Conservation (phyloP, 2,113 vertebrate genomes). For the Ovibos moschatus region DNA sequence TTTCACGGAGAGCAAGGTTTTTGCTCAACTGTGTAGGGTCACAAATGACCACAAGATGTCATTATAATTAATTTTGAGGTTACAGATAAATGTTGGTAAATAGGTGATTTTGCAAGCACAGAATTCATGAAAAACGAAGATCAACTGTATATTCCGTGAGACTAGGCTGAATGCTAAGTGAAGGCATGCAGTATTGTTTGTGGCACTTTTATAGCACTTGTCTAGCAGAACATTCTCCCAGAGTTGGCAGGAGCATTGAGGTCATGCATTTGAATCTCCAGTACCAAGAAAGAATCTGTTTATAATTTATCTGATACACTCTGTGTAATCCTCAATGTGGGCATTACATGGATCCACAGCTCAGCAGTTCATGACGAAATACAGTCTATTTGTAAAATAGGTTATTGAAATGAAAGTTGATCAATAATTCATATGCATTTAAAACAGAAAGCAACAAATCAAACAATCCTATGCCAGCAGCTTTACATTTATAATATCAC, state of each 20-base stretch:
- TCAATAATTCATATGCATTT: conserved; percentile 54
- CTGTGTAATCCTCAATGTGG: background rate
- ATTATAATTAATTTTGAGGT: background rate
- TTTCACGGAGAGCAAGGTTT: background rate
- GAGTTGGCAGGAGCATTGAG: background rate
- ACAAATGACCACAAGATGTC: background rate
- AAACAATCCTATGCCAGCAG: background rate
- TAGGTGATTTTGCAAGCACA: background rate
- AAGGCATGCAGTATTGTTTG: background rate
- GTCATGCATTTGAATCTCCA: background rate
- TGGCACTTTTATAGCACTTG: fast-evolving
- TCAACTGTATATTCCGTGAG: background rate
- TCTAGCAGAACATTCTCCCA: background rate
- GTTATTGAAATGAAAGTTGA: conserved; percentile 42
- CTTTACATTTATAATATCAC: conserved; percentile 16
- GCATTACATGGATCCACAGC: background rate
- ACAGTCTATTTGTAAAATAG: conserved; percentile 37
- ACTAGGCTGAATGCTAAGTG: background rate
- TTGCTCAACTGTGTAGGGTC: background rate
- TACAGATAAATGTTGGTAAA: background rate
- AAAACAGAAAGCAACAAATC: conserved; percentile 45
- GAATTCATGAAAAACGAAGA: background rate
- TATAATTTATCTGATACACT: background rate
- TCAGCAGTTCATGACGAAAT: conserved; percentile 4
- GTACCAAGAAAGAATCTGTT: background rate